These are phyloP conservation scores for Drosophila aff. DNA, from an alignment of 1,140 invertebrate genomes.

Conservation along the genomic window DNA sequence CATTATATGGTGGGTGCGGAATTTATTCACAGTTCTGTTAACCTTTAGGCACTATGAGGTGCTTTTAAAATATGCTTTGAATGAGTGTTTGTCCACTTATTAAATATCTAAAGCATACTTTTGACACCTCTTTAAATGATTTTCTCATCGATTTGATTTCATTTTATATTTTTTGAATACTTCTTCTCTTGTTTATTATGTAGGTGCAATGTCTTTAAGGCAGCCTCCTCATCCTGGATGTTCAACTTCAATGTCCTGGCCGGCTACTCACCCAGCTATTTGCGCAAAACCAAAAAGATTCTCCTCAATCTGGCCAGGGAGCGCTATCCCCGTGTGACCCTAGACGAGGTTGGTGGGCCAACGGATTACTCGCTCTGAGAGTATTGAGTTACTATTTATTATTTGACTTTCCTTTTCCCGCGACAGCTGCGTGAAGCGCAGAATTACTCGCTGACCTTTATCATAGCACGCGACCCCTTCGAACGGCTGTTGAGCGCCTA, in stretches of 20 bases:
- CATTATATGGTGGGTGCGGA: conserved; percentile 88
- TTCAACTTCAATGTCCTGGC: conserved; percentile 94
- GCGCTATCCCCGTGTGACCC: conserved; percentile 90
- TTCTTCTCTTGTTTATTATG: too few species aligned
- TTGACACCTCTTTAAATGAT: background rate
- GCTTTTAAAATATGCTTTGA: background rate
- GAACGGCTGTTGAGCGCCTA: conserved; percentile 95
- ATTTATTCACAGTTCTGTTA: conserved; percentile 61
- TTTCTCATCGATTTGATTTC: background rate
- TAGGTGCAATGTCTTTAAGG: conserved; percentile 93
- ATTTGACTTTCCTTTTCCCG: conserved; percentile 24
- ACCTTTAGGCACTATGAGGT: too few species aligned
- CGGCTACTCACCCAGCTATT: conserved; percentile 91
- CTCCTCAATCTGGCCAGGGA: conserved; percentile 91
- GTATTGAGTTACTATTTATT: conserved; percentile 24
- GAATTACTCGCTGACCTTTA: conserved; percentile 90
- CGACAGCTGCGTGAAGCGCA: conserved; percentile 79
- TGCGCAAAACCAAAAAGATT: conserved; percentile 91
- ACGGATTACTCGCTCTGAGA: background rate
- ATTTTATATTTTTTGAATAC: background rate
- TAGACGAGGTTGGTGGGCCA: conserved; percentile 86
- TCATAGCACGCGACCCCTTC: conserved; percentile 95
- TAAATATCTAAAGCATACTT: background rate
- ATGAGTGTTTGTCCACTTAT: background rate
- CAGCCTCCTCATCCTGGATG: conserved; percentile 95